Evolutionary conservation across 2,113 vertebrate genomes (phyloP).

Genomic region (Tenrec ecaudatus): DNA sequence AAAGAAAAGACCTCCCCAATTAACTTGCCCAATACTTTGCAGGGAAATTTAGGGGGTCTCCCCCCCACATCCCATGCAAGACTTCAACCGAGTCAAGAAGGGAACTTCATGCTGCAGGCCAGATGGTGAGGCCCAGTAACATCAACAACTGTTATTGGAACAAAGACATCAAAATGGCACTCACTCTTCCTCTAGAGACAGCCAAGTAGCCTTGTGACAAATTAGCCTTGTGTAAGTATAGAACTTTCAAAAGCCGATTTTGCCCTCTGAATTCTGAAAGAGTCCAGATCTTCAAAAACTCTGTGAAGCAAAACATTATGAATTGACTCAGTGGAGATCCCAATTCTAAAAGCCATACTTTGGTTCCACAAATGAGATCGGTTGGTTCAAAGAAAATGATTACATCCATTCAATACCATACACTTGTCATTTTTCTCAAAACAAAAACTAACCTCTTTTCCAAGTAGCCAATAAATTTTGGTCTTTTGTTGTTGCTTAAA

Average conservation of each 20-base stretch:
- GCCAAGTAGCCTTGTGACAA: background rate
- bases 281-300: background rate
- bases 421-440: background rate
- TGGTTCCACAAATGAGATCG: background rate
- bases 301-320: background rate
- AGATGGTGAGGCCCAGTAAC: constrained; percentile 43
- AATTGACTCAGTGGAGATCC: background rate
- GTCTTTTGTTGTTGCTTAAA: background rate
- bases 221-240: constrained; percentile 18
- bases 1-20: constrained; percentile 34
- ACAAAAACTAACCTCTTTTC: constrained; percentile 55
- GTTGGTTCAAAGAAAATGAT: constrained; percentile 32
- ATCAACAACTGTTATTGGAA: constrained; percentile 44
- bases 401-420: background rate
- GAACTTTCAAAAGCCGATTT: constrained; percentile 30
- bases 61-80: constrained; percentile 43
- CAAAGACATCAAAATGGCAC: constrained; percentile 53
- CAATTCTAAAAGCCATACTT: background rate
- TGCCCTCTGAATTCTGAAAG: background rate
- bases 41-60: constrained; percentile 33
- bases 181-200: background rate
- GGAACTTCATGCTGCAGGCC: constrained; percentile 9
- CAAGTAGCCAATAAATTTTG: background rate
- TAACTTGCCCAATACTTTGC: constrained; percentile 44
- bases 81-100: constrained; percentile 24